Percentiles rank a stretch among this genome's conserved stretches.
Conservation (phyloP, 2,888 invertebrate genomes). For the Mythimna impura region DNA sequence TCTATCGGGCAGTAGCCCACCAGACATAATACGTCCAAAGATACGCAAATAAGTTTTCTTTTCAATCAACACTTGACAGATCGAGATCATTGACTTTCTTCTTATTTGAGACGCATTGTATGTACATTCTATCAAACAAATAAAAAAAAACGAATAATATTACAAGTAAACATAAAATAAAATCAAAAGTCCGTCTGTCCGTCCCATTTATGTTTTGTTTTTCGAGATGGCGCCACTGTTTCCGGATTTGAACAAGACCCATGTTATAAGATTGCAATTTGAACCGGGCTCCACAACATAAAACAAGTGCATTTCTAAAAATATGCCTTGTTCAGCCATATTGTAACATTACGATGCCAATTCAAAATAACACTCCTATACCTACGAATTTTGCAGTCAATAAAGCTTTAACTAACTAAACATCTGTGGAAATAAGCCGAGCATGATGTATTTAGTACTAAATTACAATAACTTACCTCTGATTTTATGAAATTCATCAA, state of each 20-base stretch:
- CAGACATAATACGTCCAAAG: too few species aligned
- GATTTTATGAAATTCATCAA: conserved; percentile 68
- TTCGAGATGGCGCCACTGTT: neutral
- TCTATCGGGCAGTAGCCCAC: too few species aligned
- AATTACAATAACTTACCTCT: conserved; percentile 69
- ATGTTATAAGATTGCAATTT: too few species aligned
- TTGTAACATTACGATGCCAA: conserved; percentile 69
- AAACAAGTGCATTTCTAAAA: conserved; percentile 8
- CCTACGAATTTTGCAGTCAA: conserved; percentile 16
- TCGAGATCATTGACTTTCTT: too few species aligned
- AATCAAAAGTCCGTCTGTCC: too few species aligned
- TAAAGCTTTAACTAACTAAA: neutral
- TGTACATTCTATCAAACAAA: too few species aligned
- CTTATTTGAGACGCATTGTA: too few species aligned
- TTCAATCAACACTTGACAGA: too few species aligned
- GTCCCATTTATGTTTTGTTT: too few species aligned
- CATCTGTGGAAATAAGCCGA: neutral
- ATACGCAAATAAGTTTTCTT: too few species aligned
- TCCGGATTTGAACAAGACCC: neutral
- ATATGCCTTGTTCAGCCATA: conserved; percentile 63
- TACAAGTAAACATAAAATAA: too few species aligned
- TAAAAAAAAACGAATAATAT: too few species aligned
- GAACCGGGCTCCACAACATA: neutral
- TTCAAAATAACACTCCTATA: conserved; percentile 68
- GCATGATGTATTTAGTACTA: neutral